These are phyloP conservation scores for Tipula unca DNA, from an alignment of 2,888 invertebrate species.

Conservation along the genomic window DNA sequence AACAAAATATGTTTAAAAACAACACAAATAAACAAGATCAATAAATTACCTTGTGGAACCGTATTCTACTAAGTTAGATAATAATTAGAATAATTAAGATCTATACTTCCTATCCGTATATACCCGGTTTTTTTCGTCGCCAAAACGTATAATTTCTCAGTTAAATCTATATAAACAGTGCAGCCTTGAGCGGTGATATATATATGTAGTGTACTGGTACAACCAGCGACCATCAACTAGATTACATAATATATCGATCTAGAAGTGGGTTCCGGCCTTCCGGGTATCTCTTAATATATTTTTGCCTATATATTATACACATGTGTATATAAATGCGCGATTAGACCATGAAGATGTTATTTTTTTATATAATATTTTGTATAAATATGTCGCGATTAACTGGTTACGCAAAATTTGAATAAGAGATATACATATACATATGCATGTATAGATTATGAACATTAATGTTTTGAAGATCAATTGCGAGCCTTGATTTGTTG, in stretches of 20 bases:
- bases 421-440: not conserved
- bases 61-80: not conserved
- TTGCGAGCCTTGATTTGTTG: not conserved
- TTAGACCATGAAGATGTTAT: not conserved
- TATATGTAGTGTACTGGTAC: not conserved
- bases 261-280: not conserved
- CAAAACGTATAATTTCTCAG: not conserved
- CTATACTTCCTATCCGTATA: not conserved
- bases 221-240: not conserved
- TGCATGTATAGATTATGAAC: too few species aligned
- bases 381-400: not conserved
- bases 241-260: not conserved
- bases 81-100: not conserved
- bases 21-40: not conserved
- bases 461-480: constrained; percentile 1
- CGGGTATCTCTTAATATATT: not conserved
- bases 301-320: not conserved
- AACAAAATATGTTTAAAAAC: not conserved
- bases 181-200: not conserved
- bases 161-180: not conserved
- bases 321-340: not conserved
- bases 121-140: not conserved
- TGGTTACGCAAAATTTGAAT: not conserved
- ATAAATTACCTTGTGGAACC: not conserved
- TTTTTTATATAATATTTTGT: not conserved